phyloP scores from a whole-genome alignment of 2,888 invertebrate genomes.

The Drosophila putrida region DNA sequence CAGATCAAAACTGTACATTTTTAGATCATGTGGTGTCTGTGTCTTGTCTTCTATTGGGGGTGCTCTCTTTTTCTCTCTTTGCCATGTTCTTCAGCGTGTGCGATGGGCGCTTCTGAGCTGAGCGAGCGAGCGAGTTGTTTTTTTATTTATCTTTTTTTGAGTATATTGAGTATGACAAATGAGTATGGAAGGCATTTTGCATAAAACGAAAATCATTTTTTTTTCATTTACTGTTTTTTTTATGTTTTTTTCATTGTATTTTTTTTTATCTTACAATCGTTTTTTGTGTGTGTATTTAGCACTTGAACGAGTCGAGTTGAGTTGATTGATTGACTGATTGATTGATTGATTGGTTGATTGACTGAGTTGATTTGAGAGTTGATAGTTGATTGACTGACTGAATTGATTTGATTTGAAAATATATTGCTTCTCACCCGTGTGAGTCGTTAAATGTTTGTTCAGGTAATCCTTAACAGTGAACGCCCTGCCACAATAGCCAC shows the following conservation, averaged over 20 bases:
- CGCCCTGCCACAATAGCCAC: constrained; percentile 85
- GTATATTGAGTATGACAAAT: constrained; percentile 65
- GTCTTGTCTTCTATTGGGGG: constrained; percentile 16
- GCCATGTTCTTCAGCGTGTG: constrained; percentile 59
- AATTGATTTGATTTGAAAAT: constrained; percentile 82
- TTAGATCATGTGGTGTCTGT: constrained; percentile 41
- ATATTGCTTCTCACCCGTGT: constrained; percentile 85
- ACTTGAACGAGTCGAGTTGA: constrained; percentile 62
- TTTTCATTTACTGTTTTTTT: constrained; percentile 35
- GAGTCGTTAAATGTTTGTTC: constrained; percentile 86
- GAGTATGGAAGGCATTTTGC: constrained; percentile 72
- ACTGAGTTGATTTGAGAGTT: constrained; percentile 53
- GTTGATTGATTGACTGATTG: constrained; percentile 35
- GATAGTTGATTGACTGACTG: constrained; percentile 69
- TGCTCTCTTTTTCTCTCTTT: constrained; percentile 37
- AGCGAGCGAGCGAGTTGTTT: constrained; percentile 43
- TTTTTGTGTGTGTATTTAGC: constrained; percentile 43
- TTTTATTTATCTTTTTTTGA: constrained; percentile 45
- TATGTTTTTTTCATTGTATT: constrained; percentile 33
- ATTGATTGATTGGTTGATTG: constrained; percentile 31
- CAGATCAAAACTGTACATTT: constrained; percentile 58
- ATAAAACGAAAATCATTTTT: constrained; percentile 32
- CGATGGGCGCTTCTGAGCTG: constrained; percentile 38
- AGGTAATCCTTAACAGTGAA: constrained; percentile 86
- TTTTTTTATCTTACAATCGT: constrained; percentile 33